These are phyloP conservation scores for Scylla paramamosain DNA, from an alignment of 1,140 invertebrate species.

Conservation along the genomic window DNA sequence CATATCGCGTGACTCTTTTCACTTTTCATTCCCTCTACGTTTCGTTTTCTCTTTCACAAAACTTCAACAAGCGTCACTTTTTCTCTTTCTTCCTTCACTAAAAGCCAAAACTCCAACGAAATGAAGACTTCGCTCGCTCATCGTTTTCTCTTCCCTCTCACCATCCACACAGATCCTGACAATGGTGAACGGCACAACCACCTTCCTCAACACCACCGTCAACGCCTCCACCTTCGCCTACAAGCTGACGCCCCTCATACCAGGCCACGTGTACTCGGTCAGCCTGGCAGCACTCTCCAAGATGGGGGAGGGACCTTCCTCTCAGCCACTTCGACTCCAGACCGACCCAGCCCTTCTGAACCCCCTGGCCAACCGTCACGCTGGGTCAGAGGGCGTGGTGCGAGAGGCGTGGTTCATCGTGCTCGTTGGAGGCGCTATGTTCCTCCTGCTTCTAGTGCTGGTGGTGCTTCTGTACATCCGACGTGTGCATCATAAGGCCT, in stretches of 20 bases:
- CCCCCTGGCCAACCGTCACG: constrained; percentile 74
- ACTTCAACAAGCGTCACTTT: too few species aligned
- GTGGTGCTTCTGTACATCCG: constrained; percentile 77
- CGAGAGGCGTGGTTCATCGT: constrained; percentile 77
- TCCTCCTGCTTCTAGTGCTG: constrained; percentile 73
- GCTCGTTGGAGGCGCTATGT: constrained; percentile 77
- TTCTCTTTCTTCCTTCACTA: too few species aligned
- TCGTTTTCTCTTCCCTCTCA: neutral
- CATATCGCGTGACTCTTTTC: too few species aligned
- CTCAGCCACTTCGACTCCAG: constrained; percentile 74
- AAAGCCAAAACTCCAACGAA: too few species aligned
- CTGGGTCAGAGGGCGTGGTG: constrained; percentile 75
- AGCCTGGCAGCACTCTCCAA: constrained; percentile 69
- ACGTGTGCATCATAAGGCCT: constrained; percentile 70
- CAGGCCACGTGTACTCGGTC: constrained; percentile 76
- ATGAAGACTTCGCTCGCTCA: neutral
- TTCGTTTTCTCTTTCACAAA: too few species aligned
- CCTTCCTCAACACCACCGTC: constrained; percentile 73
- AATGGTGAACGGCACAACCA: constrained; percentile 70
- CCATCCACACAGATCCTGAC: constrained; percentile 61
- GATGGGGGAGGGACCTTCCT: constrained; percentile 72
- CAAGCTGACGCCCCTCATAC: constrained; percentile 70
- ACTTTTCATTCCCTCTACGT: too few species aligned
- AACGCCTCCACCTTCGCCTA: constrained; percentile 70
- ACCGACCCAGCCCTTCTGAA: constrained; percentile 76